Conservation (phyloP, 2,113 vertebrate genomes). For the Mus musculus region DNA sequence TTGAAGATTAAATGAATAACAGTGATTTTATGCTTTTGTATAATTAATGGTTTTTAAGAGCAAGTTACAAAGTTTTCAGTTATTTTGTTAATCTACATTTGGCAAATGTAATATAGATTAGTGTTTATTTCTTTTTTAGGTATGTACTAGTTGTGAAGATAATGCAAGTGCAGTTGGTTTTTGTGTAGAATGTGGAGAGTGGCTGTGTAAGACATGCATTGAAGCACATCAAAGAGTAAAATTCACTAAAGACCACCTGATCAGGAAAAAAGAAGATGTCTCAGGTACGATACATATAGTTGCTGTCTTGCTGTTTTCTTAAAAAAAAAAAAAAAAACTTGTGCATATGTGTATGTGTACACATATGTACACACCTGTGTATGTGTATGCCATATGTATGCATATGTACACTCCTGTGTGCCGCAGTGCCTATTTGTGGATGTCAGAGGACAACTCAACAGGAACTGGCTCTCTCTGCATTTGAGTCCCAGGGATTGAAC, state of each 20-base stretch:
- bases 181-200: conserved; percentile 98
- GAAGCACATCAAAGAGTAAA: conserved; percentile 99
- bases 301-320: background rate
- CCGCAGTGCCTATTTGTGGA: background rate
- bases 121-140: conserved; percentile 85
- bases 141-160: conserved; percentile 99
- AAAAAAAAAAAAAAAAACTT: background rate
- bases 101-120: conserved; percentile 60
- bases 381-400: background rate
- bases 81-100: conserved; percentile 22
- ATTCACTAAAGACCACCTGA: conserved; percentile 99
- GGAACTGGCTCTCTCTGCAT: background rate
- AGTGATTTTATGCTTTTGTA: conserved; percentile 49
- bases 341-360: background rate
- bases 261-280: conserved; percentile 97
- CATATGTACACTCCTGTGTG: too few relatives aligned
- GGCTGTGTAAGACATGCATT: conserved; percentile 98
- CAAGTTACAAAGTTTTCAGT: conserved; percentile 8
- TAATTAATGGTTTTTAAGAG: conserved; percentile 46
- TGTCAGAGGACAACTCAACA: background rate
- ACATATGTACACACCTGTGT: background rate
- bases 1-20: conserved; percentile 37
- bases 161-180: conserved; percentile 97
- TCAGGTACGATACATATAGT: conserved; percentile 88
- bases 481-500: background rate